Conservation (phyloP, 2,797 vertebrate species). For the Cetoscarus ocellatus region DNA sequence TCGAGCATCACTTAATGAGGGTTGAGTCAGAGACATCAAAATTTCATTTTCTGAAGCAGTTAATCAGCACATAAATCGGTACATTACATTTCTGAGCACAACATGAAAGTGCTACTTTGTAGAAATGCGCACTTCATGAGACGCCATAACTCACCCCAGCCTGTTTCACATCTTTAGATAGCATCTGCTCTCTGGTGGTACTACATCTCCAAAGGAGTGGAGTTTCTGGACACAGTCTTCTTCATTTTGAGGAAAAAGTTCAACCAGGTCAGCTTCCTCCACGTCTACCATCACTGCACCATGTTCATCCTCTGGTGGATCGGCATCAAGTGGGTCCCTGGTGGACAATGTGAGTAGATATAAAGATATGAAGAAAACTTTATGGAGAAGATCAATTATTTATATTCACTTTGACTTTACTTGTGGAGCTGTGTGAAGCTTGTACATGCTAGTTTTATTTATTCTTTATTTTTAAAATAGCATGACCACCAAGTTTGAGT, state of each 20-base stretch:
- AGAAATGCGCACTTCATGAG: no score
- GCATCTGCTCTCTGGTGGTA: conserved; percentile 99
- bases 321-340: conserved; percentile 99
- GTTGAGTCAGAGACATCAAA: no score
- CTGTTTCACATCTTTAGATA: conserved; percentile 85
- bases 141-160: background rate
- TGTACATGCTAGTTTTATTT: no score
- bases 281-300: conserved; percentile 99
- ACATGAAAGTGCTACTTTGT: no score
- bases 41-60: no score
- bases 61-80: no score
- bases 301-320: conserved; percentile 99
- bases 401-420: no score
- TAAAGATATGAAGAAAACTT: background rate
- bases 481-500: background rate
- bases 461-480: background rate
- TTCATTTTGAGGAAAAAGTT: conserved; percentile 99
- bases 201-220: conserved; percentile 98
- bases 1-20: no score
- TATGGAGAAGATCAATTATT: background rate
- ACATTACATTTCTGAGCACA: no score
- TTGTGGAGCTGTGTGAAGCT: background rate
- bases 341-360: conserved; percentile 93
- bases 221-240: conserved; percentile 98
- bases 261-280: conserved; percentile 98